Evolutionary conservation across 2,797 vertebrate genomes (phyloP).

Genomic region (Darevskia nairensis): DNA sequence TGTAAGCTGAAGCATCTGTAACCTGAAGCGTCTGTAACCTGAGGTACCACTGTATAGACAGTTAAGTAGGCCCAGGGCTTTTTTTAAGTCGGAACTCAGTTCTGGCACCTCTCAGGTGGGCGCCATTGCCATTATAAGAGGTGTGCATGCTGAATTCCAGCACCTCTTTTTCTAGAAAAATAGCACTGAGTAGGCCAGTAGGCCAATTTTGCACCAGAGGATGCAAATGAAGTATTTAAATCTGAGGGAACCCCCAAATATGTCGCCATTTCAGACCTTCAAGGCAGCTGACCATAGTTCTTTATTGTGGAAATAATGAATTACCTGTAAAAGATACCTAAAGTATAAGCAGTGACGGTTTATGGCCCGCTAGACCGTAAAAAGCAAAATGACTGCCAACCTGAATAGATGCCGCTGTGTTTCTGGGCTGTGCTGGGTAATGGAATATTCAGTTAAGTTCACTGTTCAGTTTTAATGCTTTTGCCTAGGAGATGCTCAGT

Average conservation of each 20-base stretch:
- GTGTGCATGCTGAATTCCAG: no score
- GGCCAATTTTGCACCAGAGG: neutral
- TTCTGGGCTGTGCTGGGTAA: neutral
- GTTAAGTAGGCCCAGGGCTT: neutral
- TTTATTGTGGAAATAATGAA: neutral
- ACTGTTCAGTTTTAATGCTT: neutral
- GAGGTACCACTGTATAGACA: no score
- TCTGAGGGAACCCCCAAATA: neutral
- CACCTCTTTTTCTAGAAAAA: no score
- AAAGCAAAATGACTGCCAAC: neutral
- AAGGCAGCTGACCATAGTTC: neutral
- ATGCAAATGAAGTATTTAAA: neutral
- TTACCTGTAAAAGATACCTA: neutral
- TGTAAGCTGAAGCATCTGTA: no score
- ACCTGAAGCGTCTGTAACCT: no score
- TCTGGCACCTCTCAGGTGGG: no score
- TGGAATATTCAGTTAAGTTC: neutral
- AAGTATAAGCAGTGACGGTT: neutral
- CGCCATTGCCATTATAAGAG: no score
- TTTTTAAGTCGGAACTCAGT: no score
- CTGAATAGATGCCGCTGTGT: neutral
- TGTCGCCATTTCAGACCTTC: neutral
- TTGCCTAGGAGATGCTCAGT: fast-evolving
- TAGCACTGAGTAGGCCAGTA: no score
- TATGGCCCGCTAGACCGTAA: neutral